phyloP scores from a whole-genome alignment of 2,113 vertebrate genomes.

The Suncus etruscus region DNA sequence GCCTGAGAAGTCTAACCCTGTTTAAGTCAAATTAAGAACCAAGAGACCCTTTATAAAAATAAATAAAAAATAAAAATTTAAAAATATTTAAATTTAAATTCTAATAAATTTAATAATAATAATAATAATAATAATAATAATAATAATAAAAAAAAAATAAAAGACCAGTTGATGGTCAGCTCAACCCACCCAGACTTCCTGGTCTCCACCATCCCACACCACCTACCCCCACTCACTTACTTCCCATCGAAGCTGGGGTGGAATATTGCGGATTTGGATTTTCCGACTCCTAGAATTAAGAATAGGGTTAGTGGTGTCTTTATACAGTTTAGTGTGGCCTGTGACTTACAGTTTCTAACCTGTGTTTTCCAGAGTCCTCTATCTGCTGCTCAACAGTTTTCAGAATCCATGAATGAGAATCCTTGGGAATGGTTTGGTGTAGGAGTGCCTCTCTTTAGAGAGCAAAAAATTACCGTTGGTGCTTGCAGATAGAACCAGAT shows the following conservation, averaged over 20 bases:
- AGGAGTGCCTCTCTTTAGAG: not conserved
- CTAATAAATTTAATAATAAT: no score
- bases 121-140: no score
- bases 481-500: not conserved
- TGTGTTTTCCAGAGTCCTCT: not conserved
- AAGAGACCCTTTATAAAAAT: no score
- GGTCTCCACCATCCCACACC: not conserved
- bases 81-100: no score
- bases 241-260: slow-evolving; percentile 97
- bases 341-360: not conserved
- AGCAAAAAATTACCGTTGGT: not conserved
- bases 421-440: not conserved
- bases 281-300: slow-evolving; percentile 92
- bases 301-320: slow-evolving; percentile 31
- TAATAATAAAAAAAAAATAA: no score
- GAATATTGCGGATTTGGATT: slow-evolving; percentile 96
- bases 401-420: not conserved
- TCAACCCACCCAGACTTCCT: not conserved
- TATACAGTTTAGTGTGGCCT: not conserved
- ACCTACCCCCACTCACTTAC: slow-evolving; percentile 84
- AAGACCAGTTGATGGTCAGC: no score
- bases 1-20: no score
- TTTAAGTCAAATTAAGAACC: no score
- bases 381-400: not conserved
- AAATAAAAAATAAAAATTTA: no score